Evolutionary conservation across 2,797 vertebrate genomes (phyloP), one percentile per base, ranked within the genome.

Genomic region (Cetoscarus ocellatus): DNA sequence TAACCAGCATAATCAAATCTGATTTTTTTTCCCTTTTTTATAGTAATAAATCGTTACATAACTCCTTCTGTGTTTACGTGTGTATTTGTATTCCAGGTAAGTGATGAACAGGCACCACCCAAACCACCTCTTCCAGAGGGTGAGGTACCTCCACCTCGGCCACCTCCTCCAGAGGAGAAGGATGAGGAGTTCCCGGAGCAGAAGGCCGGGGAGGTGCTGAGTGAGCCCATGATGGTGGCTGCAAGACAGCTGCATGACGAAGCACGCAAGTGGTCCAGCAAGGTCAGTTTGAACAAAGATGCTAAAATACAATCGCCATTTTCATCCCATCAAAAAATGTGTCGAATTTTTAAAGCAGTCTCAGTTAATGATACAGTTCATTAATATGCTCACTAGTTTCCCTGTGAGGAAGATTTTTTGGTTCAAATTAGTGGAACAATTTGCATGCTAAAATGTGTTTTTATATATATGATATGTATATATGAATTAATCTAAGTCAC

Each of bases 141-240:
- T 1, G 98, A 99, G 74, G 96, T 99, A 65, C 98, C 98, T 18
- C 98, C 98, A 0, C 98, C 98, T 12, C 95, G 98, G 13, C 98
- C 98, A 6, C 98, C 98, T 12, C 98, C 98, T 1, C 98, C 98
- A 3, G 98, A 99, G 66, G 98, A 99, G 85, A 99, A 98, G 88
- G 98, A 99, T 43, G 98, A 99, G 68, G 98, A 99, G 80, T 99
- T 99, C 90, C 98, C 98, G 0, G 98, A 99, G 88, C 96, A 96
- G 94, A 98, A 97, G 83, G 96, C 92, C 0, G 97, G 97, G 14
- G 98, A 99, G 94, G 96, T 96, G 83, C 95, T 99, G 67, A 99
- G 98, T 39, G 97, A 99, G 89, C 97, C 97, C 61, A 99, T 99
- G 96, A 99, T 99, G 97, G 98, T 98, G 92, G 97, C 98, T 7